A percentile compares a stretch with the other conserved stretches of the same genome.
phyloP scores from a whole-genome alignment of 2,113 vertebrate species.

The Pelecanus crispus region DNA sequence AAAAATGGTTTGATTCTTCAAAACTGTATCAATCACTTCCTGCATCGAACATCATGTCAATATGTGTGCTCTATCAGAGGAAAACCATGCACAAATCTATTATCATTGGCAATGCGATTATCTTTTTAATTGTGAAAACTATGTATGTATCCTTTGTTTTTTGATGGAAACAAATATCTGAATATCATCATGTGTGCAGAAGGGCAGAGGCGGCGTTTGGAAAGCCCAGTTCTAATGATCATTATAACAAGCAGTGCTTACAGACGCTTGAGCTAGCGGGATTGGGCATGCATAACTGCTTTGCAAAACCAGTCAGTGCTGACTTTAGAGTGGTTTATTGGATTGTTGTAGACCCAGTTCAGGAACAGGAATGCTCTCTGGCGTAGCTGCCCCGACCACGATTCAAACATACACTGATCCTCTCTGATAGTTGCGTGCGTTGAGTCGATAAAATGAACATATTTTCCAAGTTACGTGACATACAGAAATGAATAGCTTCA shows the following conservation, averaged over 20 bases:
- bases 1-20: slow-evolving; percentile 67
- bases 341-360: not conserved
- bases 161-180: not conserved
- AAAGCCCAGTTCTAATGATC: not conserved
- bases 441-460: accelerated
- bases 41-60: not conserved
- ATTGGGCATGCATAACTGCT: not conserved
- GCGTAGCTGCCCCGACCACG: not conserved
- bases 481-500: not conserved
- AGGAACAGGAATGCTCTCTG: not conserved
- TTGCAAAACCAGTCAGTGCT: not conserved
- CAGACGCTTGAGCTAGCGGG: accelerated
- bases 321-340: not conserved
- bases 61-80: not conserved
- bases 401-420: not conserved
- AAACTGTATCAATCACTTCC: slow-evolving; percentile 51
- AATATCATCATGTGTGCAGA: not conserved
- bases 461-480: not conserved
- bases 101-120: slow-evolving; percentile 10
- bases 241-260: not conserved
- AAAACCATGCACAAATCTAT: not conserved
- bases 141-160: not conserved
- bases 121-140: slow-evolving; percentile 40
- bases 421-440: not conserved
- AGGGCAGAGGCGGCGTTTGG: not conserved